These are phyloP conservation scores for Rhyzopertha dominica DNA, from an alignment of 1,140 invertebrate genomes.

Conservation along the genomic window DNA sequence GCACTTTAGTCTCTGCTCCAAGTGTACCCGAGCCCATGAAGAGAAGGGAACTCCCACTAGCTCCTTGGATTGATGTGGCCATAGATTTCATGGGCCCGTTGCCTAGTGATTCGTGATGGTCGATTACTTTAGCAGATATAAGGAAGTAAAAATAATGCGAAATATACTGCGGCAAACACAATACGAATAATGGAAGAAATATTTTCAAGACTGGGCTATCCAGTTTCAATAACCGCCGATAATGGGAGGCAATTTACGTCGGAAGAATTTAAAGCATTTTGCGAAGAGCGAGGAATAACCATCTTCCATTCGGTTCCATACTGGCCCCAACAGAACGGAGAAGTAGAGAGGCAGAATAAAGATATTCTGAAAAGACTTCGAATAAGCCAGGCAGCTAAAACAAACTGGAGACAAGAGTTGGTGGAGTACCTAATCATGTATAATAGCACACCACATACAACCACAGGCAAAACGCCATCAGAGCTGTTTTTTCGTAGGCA, in stretches of 20 bases:
- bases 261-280: constrained; percentile 28
- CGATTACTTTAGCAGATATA: too few species aligned
- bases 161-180: too few species aligned
- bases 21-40: too few species aligned
- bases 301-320: constrained; percentile 29
- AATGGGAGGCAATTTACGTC: constrained; percentile 34
- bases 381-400: constrained; percentile 31
- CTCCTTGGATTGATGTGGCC: too few species aligned
- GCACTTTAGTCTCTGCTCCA: too few species aligned
- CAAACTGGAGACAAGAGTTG: constrained; percentile 24
- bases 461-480: constrained; percentile 24
- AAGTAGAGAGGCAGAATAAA: constrained; percentile 36
- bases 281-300: constrained; percentile 26
- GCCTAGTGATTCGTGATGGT: too few species aligned
- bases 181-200: too few species aligned
- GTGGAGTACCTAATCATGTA: constrained; percentile 37
- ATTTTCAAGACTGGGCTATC: too few species aligned
- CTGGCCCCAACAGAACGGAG: constrained; percentile 32
- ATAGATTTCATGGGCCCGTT: too few species aligned
- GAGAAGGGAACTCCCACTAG: too few species aligned
- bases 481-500: constrained; percentile 23
- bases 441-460: constrained; percentile 27
- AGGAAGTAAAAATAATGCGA: too few species aligned
- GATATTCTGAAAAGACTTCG: constrained; percentile 34
- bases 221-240: too few species aligned